phyloP scores from a whole-genome alignment of 1,140 invertebrate species.

The Bombus impatiens region DNA sequence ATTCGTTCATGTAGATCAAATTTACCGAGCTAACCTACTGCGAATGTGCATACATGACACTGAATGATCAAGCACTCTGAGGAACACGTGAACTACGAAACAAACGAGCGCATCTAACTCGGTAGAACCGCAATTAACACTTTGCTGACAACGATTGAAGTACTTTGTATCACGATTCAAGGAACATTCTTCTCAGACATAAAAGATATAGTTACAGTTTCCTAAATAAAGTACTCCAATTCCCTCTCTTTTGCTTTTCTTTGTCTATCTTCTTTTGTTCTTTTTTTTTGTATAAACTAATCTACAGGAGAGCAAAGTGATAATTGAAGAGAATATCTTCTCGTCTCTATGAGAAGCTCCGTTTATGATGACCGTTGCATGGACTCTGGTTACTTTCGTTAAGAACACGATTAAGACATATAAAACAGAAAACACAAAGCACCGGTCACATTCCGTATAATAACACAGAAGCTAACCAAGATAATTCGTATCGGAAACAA shows the following conservation, averaged over 20 bases:
- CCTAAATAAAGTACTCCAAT: neutral
- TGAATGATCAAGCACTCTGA: conserved; percentile 63
- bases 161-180: neutral
- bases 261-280: neutral
- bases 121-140: conserved; percentile 36
- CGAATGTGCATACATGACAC: conserved; percentile 61
- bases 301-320: conserved; percentile 38
- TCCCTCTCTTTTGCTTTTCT: neutral
- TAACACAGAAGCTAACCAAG: conserved; percentile 48
- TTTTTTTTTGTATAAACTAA: neutral
- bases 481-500: conserved; percentile 30
- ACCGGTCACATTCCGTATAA: conserved; percentile 53
- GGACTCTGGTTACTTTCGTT: conserved; percentile 35
- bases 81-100: conserved; percentile 57
- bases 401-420: conserved; percentile 55
- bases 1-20: conserved; percentile 49
- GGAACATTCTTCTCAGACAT: neutral
- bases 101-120: conserved; percentile 55
- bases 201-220: neutral
- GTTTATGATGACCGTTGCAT: conserved; percentile 37
- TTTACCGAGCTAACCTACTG: conserved; percentile 15
- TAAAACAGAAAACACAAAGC: conserved; percentile 63
- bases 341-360: conserved; percentile 45
- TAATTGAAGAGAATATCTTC: conserved; percentile 41
- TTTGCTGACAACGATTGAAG: conserved; percentile 18